Base-by-base conservation (phyloP, 2,888 invertebrate genomes). In the Caenorhabditis virilis region DNA sequence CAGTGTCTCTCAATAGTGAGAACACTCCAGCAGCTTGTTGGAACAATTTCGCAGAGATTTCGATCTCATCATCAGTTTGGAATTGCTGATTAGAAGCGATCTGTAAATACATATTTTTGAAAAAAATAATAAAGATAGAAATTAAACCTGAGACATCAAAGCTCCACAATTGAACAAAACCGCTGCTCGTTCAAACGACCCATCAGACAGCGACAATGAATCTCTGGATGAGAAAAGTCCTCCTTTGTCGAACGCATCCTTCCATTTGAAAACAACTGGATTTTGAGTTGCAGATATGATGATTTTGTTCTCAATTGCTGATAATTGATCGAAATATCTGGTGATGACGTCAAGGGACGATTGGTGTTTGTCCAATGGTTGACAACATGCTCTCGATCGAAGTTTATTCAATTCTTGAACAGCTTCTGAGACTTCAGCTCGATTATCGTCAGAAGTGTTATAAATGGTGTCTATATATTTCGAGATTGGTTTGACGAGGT, bases 281-380 rank as follows among this genome's bases (percentile, higher is more conserved):
- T 86, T 85, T 83, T 85, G 85, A 54, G 97, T 89, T 85, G 97
- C 95, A 77, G 92, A 90, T 1, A 92, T 89, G 1, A 97, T 93
- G 72, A 98, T 90, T 87, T 98, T 98, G 56, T 89, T 88, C 86
- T 97, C 95, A 83, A 98, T 87, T 7, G 92, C 90, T 74, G 89
- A 89, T 60, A 98, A 87, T 85, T 98, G 95, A 87, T 98, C 97
- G 87, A 94, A 93, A 86, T 98, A 98, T 95, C 91, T 90, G 88
- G 93, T 93, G 84, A 95, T 88, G 84, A 91, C 88, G 83, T 97
- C 95, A 83, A 97, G 87, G 4, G 94, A 93, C 74, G 91, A 90
- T 85, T 92, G 91, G 83, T 91, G 91, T 85, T 92, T 93, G 84
- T 97, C 97, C 82, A 93, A 91, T 48, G 91, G 91, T 85, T 92